Conservation (phyloP, 2,797 vertebrate genomes). For the Setipinna tenuifilis region DNA sequence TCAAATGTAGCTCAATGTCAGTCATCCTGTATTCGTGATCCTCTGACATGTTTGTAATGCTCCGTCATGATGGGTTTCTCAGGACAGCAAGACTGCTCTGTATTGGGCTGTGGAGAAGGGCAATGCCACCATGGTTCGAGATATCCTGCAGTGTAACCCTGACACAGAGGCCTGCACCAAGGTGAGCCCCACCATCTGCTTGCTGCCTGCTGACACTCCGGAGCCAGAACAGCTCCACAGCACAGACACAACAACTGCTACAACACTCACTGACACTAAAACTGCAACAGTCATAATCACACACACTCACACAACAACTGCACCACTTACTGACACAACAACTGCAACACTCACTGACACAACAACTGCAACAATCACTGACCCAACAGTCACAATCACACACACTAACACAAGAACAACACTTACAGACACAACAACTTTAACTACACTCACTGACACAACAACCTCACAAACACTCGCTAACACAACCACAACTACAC, state of each 20-base stretch:
- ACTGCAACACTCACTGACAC: too few relatives aligned
- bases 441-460: too few relatives aligned
- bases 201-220: background rate
- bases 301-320: too few relatives aligned
- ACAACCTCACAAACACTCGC: too few relatives aligned
- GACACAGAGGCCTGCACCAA: slow-evolving; percentile 96
- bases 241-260: too few relatives aligned
- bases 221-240: too few relatives aligned
- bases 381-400: background rate
- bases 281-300: too few relatives aligned
- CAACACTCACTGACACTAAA: too few relatives aligned
- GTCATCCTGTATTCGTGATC: background rate
- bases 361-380: too few relatives aligned
- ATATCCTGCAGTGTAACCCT: slow-evolving; percentile 96
- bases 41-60: background rate
- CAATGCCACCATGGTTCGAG: slow-evolving; percentile 94
- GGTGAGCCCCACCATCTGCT: slow-evolving; percentile 70
- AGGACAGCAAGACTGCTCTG: slow-evolving; percentile 97
- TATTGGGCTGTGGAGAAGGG: slow-evolving; percentile 99
- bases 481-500: background rate
- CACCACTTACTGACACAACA: too few relatives aligned
- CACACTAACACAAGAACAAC: background rate
- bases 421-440: background rate
- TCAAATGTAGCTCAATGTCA: background rate
- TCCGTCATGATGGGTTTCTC: slow-evolving; percentile 22